Percentiles rank a stretch among this genome's conserved stretches.
Evolutionary conservation across 2,888 invertebrate species (phyloP).

Genomic region (Aphodius granarius): DNA sequence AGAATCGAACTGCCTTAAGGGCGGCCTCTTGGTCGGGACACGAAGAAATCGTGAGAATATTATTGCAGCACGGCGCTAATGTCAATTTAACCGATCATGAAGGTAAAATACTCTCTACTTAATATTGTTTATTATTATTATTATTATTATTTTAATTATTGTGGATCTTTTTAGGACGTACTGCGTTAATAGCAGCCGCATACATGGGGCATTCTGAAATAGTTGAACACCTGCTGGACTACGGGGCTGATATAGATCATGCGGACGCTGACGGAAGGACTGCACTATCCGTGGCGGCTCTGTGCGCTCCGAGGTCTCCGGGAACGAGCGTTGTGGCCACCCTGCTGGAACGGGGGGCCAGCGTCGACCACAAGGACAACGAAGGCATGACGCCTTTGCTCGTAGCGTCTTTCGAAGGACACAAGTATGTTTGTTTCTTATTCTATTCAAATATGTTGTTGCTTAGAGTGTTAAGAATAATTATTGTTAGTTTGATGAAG

Average conservation of each 20-base stretch:
- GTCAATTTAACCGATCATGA: conserved; percentile 86
- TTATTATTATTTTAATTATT: neutral
- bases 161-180: conserved; percentile 60
- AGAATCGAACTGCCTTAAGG: conserved; percentile 85
- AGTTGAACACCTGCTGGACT: conserved; percentile 78
- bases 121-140: neutral
- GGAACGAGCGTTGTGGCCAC: conserved; percentile 72
- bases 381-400: conserved; percentile 86
- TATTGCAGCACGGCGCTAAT: conserved; percentile 75
- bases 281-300: conserved; percentile 83
- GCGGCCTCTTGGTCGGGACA: conserved; percentile 96
- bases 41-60: conserved; percentile 75
- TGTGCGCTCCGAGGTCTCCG: conserved; percentile 80
- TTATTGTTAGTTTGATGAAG: too few relatives aligned
- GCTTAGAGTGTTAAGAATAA: too few relatives aligned
- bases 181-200: conserved; percentile 91
- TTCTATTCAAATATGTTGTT: neutral
- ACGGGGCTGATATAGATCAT: conserved; percentile 82
- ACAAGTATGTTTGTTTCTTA: conserved; percentile 60
- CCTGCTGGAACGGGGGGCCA: conserved; percentile 79
- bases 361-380: conserved; percentile 79
- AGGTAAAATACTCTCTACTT: conserved; percentile 47
- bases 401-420: conserved; percentile 90
- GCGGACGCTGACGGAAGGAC: conserved; percentile 87
- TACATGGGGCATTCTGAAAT: conserved; percentile 97